Base-by-base conservation (phyloP, 2,888 invertebrate species). In the Coleophora deauratella region DNA sequence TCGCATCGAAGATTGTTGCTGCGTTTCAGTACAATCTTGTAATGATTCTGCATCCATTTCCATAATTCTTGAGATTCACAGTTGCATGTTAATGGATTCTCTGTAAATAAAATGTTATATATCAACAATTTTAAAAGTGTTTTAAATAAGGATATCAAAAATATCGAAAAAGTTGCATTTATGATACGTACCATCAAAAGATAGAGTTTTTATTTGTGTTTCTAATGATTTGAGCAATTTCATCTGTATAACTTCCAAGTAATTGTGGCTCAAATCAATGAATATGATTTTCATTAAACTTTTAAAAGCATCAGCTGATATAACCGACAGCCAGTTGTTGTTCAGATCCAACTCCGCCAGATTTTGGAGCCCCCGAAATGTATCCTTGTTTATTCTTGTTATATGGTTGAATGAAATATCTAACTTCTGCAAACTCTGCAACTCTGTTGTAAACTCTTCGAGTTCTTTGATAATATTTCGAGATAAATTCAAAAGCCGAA, bases 1-100 rank as follows among this genome's bases (percentile, higher is more conserved):
- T 94, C 93, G 75, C 96, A 96, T 50, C 91, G 89, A 55, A 95
- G 87, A 48, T 88, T 85, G 45, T 81, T 72, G 59, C 89, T 89
- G 55, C 87, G 87, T 52, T 88, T 88, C 44, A 81, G 64, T 27
- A 92, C 84, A 43, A 93, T 87, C 80, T 95, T 95, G 62, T 91
- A 90, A 82, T 97, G 94, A 71, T 95, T 93, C 63, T 94, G 88
- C 67, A 97, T 88, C 97, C 96, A 97, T 79, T 93, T 93, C 94
- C 97, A 96, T 37, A 96, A 88, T 69, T 95, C 94, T 77, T 95
- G 93, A 45, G 95, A 91, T 69, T 96, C 94, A 72, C 97, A 97
- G 64, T 91, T 93, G 76, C 97, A 97, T 49, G 92, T 91, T 56
- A 97, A 85, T 35, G 97, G 96, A 78, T 97, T 97, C 66, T 94